Evolutionary conservation across 2,113 vertebrate species (phyloP).

Genomic region (Himantopus leucocephalus): DNA sequence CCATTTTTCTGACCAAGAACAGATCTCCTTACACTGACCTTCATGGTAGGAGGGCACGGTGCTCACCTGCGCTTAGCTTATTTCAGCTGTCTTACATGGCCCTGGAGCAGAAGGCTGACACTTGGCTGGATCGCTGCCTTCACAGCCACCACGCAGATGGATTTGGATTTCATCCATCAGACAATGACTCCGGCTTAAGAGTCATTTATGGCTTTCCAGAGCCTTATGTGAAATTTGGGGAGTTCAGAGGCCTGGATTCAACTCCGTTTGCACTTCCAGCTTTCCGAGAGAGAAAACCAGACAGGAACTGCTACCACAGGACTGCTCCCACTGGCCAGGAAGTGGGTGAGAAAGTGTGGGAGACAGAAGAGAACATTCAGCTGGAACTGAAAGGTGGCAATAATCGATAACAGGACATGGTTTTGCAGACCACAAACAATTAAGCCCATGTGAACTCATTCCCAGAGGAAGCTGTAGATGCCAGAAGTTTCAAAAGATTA

Average conservation of each 20-base stretch:
- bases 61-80: rapidly evolving
- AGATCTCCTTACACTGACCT: background rate
- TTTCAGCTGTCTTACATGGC: background rate
- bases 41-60: background rate
- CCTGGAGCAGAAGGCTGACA: background rate
- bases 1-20: background rate
- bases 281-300: background rate
- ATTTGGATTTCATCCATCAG: background rate
- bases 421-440: background rate
- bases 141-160: background rate
- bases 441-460: background rate
- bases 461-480: background rate
- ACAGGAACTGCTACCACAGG: background rate
- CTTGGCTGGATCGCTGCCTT: background rate
- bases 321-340: background rate
- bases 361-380: background rate
- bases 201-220: background rate
- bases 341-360: background rate
- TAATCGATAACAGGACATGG: background rate
- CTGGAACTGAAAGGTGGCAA: background rate
- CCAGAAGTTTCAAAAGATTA: background rate
- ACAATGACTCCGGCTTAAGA: rapidly evolving
- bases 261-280: background rate
- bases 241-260: background rate
- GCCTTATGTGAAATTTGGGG: background rate